Percentiles rank a stretch among this genome's conserved stretches.
phyloP scores from a whole-genome alignment of 2,888 invertebrate genomes.

The Patella depressa region DNA sequence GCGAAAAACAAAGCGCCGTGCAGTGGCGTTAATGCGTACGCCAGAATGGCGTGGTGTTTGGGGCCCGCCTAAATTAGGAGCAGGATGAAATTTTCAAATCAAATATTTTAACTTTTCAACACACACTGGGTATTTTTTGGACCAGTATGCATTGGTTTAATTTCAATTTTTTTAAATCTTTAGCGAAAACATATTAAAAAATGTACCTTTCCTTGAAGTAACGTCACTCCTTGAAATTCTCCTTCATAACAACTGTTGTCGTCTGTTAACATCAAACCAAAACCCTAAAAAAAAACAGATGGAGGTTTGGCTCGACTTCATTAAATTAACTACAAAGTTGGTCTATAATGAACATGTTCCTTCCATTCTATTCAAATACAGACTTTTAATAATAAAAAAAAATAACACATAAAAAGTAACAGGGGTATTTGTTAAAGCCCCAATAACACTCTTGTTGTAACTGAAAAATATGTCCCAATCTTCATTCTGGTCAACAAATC shows the following conservation, averaged over 20 bases:
- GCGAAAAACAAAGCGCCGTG: too few relatives aligned
- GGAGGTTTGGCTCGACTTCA: background rate
- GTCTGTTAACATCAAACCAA: constrained; percentile 88
- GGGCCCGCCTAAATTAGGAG: too few relatives aligned
- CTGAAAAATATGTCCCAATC: too few relatives aligned
- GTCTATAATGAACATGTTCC: background rate
- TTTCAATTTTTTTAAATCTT: background rate
- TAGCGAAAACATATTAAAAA: background rate
- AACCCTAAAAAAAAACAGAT: constrained; percentile 76
- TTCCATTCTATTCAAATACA: background rate
- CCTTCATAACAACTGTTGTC: constrained; percentile 92
- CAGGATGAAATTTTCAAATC: too few relatives aligned
- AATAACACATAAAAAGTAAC: background rate
- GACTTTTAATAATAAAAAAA: background rate
- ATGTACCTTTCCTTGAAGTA: constrained; percentile 80
- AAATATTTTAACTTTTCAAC: too few relatives aligned
- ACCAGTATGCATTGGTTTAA: background rate
- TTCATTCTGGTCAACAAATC: too few relatives aligned
- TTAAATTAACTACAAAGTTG: background rate
- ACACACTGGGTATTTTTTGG: too few relatives aligned
- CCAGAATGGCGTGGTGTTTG: too few relatives aligned
- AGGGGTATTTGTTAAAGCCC: background rate
- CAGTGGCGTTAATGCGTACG: too few relatives aligned
- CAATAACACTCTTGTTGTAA: too few relatives aligned
- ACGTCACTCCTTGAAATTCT: constrained; percentile 84